These are phyloP conservation scores for Crepidodera aurea DNA, from an alignment of 2,888 invertebrate species.

Conservation along the genomic window DNA sequence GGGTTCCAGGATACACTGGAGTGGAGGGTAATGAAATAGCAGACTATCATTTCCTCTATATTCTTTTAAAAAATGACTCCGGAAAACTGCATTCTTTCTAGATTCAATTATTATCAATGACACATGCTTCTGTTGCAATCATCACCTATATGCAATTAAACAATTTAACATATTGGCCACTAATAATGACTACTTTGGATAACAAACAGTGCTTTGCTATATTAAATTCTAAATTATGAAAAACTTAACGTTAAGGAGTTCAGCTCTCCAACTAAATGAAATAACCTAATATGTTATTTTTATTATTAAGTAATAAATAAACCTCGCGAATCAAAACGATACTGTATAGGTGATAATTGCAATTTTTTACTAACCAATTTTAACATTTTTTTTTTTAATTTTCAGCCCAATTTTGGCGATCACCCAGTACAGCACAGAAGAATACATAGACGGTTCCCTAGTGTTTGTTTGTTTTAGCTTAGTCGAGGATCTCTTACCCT, in stretches of 20 bases:
- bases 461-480: slow-evolving; percentile 84
- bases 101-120: not conserved
- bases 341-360: slow-evolving; percentile 34
- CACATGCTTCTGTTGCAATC: not conserved
- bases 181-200: not conserved
- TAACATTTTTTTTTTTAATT: slow-evolving; percentile 54
- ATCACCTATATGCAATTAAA: slow-evolving; percentile 6
- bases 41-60: too few relatives aligned
- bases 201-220: not conserved
- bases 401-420: slow-evolving; percentile 86
- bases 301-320: too few relatives aligned
- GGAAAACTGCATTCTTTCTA: too few relatives aligned
- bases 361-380: not conserved
- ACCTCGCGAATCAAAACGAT: too few relatives aligned
- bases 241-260: too few relatives aligned
- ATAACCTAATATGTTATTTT: too few relatives aligned
- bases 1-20: too few relatives aligned
- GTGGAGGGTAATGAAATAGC: too few relatives aligned
- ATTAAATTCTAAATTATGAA: too few relatives aligned
- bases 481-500: slow-evolving; percentile 80
- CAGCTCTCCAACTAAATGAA: too few relatives aligned
- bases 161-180: not conserved
- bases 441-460: slow-evolving; percentile 75
- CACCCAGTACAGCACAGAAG: slow-evolving; percentile 76
- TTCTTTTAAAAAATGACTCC: too few relatives aligned